A percentile compares a stretch with the other conserved stretches of the same genome.
These are phyloP conservation scores for Diplodus puntazzo DNA, from an alignment of 2,797 vertebrate genomes.

Conservation along the genomic window DNA sequence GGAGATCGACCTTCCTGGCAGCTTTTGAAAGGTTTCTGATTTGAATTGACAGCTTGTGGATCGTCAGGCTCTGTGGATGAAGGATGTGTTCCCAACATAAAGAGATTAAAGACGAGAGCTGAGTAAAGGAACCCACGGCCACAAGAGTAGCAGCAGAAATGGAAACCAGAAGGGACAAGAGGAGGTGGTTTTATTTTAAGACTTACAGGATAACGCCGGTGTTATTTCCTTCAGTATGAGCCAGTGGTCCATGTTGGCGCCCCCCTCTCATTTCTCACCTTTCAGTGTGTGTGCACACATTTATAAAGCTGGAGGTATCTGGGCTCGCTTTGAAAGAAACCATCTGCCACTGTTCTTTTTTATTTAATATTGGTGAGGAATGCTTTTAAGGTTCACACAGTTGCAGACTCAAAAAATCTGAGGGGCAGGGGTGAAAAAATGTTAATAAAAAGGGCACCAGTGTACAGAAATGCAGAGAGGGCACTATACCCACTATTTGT, in stretches of 20 bases:
- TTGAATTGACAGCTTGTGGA: slow-evolving; percentile 33
- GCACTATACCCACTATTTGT: no score
- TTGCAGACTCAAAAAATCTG: no score
- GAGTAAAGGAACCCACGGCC: slow-evolving; percentile 27
- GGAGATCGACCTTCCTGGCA: slow-evolving; percentile 37
- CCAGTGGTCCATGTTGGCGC: background rate
- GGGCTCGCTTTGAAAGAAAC: slow-evolving; percentile 8
- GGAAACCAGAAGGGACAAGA: background rate
- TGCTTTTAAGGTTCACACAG: no score
- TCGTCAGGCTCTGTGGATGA: slow-evolving; percentile 14
- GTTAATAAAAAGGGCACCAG: no score
- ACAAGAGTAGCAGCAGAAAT: slow-evolving; percentile 16
- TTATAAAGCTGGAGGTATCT: background rate
- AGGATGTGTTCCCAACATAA: slow-evolving; percentile 39
- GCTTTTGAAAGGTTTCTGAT: slow-evolving; percentile 42
- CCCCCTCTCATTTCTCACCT: slow-evolving; percentile 15
- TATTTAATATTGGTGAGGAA: background rate
- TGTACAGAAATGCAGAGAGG: no score
- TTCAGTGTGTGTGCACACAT: background rate
- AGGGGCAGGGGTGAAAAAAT: no score
- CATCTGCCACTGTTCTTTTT: background rate
- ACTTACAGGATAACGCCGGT: background rate
- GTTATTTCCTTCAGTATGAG: slow-evolving; percentile 19
- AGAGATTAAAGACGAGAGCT: slow-evolving; percentile 33
- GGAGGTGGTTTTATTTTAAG: slow-evolving; percentile 34